A percentile compares a stretch with the other conserved stretches of the same genome.
These are phyloP conservation scores for Malacoraja senta DNA, from an alignment of 2,797 vertebrate species.

Conservation along the genomic window DNA sequence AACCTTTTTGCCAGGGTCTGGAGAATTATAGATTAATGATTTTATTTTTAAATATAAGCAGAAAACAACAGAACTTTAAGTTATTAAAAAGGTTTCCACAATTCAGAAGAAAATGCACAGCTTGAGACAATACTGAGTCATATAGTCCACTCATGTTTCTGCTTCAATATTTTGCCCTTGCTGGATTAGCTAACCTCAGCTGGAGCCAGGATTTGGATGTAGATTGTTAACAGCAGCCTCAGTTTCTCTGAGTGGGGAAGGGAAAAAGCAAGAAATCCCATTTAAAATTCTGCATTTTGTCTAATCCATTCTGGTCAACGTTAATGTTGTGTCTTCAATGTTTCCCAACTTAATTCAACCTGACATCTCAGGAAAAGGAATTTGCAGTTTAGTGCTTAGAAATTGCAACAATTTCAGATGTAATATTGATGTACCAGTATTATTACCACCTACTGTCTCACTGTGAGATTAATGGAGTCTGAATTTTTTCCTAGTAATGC, in stretches of 20 bases:
- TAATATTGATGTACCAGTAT: slow-evolving; percentile 15
- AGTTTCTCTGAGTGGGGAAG: background rate
- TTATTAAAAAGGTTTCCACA: background rate
- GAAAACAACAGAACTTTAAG: background rate
- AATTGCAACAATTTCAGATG: background rate
- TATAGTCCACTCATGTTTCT: background rate
- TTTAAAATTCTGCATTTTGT: background rate
- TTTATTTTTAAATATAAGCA: background rate
- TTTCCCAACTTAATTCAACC: background rate
- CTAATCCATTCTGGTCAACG: background rate
- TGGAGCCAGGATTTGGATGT: background rate
- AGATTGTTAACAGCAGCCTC: background rate
- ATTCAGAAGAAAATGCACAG: background rate
- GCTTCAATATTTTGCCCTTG: background rate
- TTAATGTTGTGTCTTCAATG: background rate
- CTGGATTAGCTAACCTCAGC: background rate
- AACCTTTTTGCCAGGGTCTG: background rate
- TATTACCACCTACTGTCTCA: background rate
- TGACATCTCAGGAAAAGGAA: slow-evolving; percentile 30
- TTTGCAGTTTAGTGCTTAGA: slow-evolving; percentile 9
- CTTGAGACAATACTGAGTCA: background rate
- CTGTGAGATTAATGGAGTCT: background rate
- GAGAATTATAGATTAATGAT: background rate
- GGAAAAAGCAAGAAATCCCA: background rate
- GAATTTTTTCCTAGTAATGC: background rate